Evolutionary conservation across 2,888 invertebrate genomes (phyloP), one percentile per base, ranked within the genome.

Genomic region (Agriopis leucophaearia): DNA sequence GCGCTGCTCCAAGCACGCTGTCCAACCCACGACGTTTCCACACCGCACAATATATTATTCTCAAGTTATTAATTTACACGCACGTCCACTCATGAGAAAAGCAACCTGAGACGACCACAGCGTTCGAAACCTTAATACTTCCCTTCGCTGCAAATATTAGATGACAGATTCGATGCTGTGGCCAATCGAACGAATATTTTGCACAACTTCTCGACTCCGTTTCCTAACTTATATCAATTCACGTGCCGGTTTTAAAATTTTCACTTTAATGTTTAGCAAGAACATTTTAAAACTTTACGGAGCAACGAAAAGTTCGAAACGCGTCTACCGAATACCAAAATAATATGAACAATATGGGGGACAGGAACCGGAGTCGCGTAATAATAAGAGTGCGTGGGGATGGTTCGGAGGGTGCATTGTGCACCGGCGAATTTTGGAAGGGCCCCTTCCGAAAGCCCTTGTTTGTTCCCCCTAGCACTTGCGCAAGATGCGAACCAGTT

Each of bases 21-120:
- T 85, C 81, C 87, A 82, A 79, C 87, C 86, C 81, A 79, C 84
- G 86, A 84, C 89, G 89, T 83, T 88, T 79, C 87, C 85, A 88
- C 90, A 86, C 81, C 88, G 89, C 90, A 87, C 88, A 89, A 87
- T 88, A 75, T 68, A 66, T 42, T 58, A 90, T 87, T 93, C 89
- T 89, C 90, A 90, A 91, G 91, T 93, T 93, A 93, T 94, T 91
- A 93, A 88, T 92, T 92, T 92, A 92, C 92, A 91, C 88, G 89
- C 90, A 90, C 89, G 91, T 92, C 91, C 92, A 93, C 92, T 92
- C 94, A 93, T 93, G 94, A 93, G 94, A 94, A 94, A 94, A 92
- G 94, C 90, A 93, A 94, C 91, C 81, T 88, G 94, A 94, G 91
- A 92, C 92, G 93, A 94, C 94, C 94, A 90, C 93, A 94, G 85